Base-by-base conservation (phyloP, 2,888 invertebrate genomes). In the Pycnomerus fuliginosus region DNA sequence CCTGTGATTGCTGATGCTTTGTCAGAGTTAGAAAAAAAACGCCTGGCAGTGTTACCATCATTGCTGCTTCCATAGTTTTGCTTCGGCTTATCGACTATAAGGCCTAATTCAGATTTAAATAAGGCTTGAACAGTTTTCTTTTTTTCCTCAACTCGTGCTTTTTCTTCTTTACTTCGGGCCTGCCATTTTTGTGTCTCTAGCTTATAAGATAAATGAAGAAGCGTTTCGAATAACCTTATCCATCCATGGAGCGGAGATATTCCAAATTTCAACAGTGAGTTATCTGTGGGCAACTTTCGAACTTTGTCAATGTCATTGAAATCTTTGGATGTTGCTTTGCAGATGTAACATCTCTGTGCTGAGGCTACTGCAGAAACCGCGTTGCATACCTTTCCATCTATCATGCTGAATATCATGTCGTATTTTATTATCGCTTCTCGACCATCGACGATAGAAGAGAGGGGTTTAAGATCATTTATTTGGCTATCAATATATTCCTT, bases 381-480 rank as follows among this genome's bases (percentile, higher is more conserved):
- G 52, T 59, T 61, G 35, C 58, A 62, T 3, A 61, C 50, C 48
- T 60, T 60, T 8, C 34, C 57, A 47, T 61, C 60, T 10, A 60
- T 42, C 59, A 60, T 61, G 1, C 56, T 57, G 16, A 57, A 33
- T 13, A 36, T n/a, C 34, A 48, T 17, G 14, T 8, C 24, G 16
- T 42, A 40, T 14, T 48, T 16, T 2, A 45, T 23, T 29, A 16
- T 5, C 20, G 29, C 12, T 10, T 12, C 15, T 22, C 25, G 25
- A 7, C 16, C 25, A n/a, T n/a, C n/a, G n/a, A n/a, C n/a, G n/a
- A n/a, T n/a, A n/a, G n/a, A n/a, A n/a, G n/a, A n/a, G n/a, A n/a
- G n/a, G n/a, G n/a, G n/a, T n/a, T n/a, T n/a, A n/a, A n/a, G n/a
- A n/a, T n/a, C n/a, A n/a, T n/a, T n/a, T n/a, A 15, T 16, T n/a